Percentiles rank a stretch among this genome's conserved stretches.
phyloP scores from a whole-genome alignment of 2,113 vertebrate species.

The Charina bottae region DNA sequence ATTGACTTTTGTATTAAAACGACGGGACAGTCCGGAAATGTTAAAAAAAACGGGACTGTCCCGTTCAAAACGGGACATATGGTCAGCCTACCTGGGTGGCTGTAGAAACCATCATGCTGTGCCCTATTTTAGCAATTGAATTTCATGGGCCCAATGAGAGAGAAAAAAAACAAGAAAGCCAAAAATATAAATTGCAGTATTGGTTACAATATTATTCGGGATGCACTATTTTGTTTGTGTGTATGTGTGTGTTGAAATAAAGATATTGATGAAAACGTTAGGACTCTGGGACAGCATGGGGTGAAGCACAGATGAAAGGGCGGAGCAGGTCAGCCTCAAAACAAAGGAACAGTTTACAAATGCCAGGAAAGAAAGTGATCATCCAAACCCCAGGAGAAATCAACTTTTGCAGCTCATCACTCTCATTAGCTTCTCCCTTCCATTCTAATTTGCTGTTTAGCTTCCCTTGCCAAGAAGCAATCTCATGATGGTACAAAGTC shows the following conservation, averaged over 20 bases:
- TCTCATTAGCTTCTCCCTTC: background rate
- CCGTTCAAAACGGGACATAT: no score
- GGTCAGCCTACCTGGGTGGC: no score
- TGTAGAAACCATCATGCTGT: background rate
- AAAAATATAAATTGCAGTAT: background rate
- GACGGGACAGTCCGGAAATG: no score
- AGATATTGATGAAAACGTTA: background rate
- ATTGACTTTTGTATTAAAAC: no score
- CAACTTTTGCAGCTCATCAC: background rate
- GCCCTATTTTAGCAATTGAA: background rate
- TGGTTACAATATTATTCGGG: background rate
- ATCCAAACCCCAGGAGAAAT: background rate
- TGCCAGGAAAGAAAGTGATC: background rate
- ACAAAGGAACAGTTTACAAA: background rate
- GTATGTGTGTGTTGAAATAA: background rate
- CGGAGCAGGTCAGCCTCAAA: background rate
- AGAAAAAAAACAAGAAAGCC: background rate
- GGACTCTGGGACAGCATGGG: background rate
- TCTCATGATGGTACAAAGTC: background rate
- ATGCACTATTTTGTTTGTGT: background rate
- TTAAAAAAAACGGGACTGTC: no score
- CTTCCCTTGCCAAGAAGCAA: background rate
- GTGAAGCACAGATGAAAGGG: background rate
- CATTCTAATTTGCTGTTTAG: background rate
- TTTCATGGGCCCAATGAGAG: background rate